Evolutionary conservation across 2,113 vertebrate species (phyloP), one percentile per base, ranked within the genome.

Genomic region (Erythrocercus mccallii): DNA sequence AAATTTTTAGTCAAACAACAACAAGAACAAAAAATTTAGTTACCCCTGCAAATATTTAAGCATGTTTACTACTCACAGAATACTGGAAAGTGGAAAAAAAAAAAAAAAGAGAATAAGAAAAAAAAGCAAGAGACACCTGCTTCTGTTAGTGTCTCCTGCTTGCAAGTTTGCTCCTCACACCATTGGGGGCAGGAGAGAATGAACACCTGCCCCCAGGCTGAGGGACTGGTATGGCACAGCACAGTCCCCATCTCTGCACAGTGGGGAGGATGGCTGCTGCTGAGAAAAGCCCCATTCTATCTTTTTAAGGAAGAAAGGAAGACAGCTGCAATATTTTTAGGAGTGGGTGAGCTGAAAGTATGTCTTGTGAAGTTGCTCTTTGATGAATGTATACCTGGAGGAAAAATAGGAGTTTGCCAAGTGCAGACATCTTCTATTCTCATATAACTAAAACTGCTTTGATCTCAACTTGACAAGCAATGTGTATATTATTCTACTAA

Each of bases 391-490:
- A 40, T 81, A 72, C 80, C 85, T 92, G 65, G 56, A 91, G 88
- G 79, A 91, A 87, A 95, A 94, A 77, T 19, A 85, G 23, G 58
- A 91, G 71, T 87, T 96, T 95, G 40, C 68, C 51, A 86, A 90
- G 77, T 86, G 85, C 70, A 92, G 86, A 61, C 33, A 22, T 77
- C 70, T 93, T 92, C 86, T 94, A 5, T 95, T 90, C 86, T 81
- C 81, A 40, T 78, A 27, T 38, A 91, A 88, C 90, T 80, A 58
- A 89, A 91, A 56, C 19, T 86, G 53, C 91, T 93, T 96, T 94
- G 93, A 95, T 93, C 88, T 92, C 40, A 92, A 78, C 58, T 88
- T 95, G 96, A 96, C 93, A 96, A 89, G 48, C 19, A 4, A 94
- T 97, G 78, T 93, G 93, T 94, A 11, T 92, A 86, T 95, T 95